phyloP scores from a whole-genome alignment of 2,888 invertebrate genomes.

The Parelbella ahira region DNA sequence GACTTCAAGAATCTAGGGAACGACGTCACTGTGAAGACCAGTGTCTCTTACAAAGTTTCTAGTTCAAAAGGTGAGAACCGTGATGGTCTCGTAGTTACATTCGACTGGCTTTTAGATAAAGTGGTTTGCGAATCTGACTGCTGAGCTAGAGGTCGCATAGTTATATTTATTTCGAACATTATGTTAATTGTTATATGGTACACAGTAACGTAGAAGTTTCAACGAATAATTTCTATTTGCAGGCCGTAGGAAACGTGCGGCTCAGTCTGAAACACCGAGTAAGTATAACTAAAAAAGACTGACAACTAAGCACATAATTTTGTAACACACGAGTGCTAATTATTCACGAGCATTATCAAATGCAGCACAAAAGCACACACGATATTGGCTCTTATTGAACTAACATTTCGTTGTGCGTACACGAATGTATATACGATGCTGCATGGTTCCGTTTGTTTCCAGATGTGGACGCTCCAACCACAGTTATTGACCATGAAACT shows the following conservation, averaged over 20 bases:
- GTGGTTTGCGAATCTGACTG: no score
- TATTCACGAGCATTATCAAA: conserved; percentile 31
- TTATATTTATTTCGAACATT: no score
- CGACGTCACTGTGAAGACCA: conserved; percentile 88
- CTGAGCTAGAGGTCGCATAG: no score
- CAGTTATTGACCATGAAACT: conserved; percentile 41
- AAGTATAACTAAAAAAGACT: conserved; percentile 27
- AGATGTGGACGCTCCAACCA: conserved; percentile 71
- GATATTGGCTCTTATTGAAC: conserved; percentile 30
- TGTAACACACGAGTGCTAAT: conserved; percentile 37
- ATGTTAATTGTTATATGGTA: no score
- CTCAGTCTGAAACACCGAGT: conserved; percentile 30
- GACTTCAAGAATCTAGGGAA: conserved; percentile 73
- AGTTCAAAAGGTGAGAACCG: conserved; percentile 71
- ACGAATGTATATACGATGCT: conserved; percentile 51
- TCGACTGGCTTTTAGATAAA: no score
- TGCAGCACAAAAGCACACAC: conserved; percentile 27
- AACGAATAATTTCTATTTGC: conserved; percentile 23
- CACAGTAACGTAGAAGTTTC: no score
- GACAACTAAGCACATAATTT: conserved; percentile 28
- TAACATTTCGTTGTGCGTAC: conserved; percentile 37
- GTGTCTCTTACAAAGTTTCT: conserved; percentile 89
- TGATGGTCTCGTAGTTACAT: no score
- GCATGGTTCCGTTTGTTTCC: conserved; percentile 74
- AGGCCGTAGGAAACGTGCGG: conserved; percentile 42